Evolutionary conservation across 1,140 invertebrate genomes (phyloP), one percentile per base, ranked within the genome.

Genomic region (Caenorhabditis latens): DNA sequence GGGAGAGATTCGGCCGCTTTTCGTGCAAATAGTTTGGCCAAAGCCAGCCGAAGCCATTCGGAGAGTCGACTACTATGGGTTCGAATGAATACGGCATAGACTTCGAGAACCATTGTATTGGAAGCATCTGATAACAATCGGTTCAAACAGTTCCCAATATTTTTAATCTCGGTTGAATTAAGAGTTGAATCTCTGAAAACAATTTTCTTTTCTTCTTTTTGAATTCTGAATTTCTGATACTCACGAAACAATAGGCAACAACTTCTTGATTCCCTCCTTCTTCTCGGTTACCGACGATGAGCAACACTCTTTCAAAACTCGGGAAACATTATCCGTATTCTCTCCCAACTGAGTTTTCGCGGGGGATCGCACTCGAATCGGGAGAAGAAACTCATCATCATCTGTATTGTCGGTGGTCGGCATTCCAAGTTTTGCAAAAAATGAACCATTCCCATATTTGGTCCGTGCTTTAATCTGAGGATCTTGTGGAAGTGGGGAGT

Each of bases 381-480:
- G 71, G 0, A 79, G 71, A 3, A 79, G n/a, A 24, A 79, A 79
- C n/a, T 79, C 71, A 24, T 79, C 71, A 14, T 79, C 71, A 24
- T 79, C 71, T 14, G 46, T 50, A 14, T n/a, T 79, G 14, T 79
- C 71, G 3, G 32, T 32, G 3, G 32, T 32, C 32, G 71, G 46
- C 46, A 79, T 79, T 50, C 71, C 71, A 43, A 79, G 71, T 50
- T 50, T 79, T 24, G 71, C 71, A 16, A 79, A 79, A 50, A 79
- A 79, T 11, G 71, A 79, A 11, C 71, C 71, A n/a, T 79, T 79
- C 50, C 71, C 71, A 79, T 79, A 50, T 79, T 79, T 79, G 43
- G 53, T 11, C 14, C 71, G n/a, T 14, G 46, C 71, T 50, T 79
- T 79, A 32, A 32, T 32, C 24, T 79, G 71, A 19, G 40, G 50